Evolutionary conservation across 2,113 vertebrate genomes (phyloP).

Genomic region (Nyctibius bracteatus): DNA sequence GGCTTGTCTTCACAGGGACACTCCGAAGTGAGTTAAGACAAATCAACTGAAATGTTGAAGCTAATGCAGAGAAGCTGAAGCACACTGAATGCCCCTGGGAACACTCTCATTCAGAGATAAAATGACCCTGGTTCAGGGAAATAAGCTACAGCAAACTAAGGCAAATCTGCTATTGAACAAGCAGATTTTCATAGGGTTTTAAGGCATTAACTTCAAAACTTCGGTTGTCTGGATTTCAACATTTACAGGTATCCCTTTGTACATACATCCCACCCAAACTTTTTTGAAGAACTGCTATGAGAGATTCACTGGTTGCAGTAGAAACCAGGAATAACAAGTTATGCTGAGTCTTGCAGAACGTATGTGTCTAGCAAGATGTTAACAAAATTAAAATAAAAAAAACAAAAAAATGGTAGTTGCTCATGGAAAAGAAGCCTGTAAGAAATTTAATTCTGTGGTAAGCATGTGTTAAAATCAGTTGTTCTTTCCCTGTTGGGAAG

Average conservation of each 20-base stretch:
- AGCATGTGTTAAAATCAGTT: not conserved
- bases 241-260: not conserved
- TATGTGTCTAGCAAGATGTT: not conserved
- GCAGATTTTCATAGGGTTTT: not conserved
- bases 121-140: not conserved
- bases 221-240: not conserved
- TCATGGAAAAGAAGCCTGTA: not conserved
- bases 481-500: not conserved
- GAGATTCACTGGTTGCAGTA: not conserved
- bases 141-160: not conserved
- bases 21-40: not conserved
- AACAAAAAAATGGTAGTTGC: accelerated
- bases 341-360: not conserved
- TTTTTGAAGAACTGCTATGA: not conserved
- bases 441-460: not conserved
- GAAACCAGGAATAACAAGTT: not conserved
- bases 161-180: not conserved
- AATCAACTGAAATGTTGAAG: not conserved
- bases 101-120: not conserved
- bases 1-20: not conserved
- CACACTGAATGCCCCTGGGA: not conserved
- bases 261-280: not conserved
- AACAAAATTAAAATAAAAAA: not conserved
- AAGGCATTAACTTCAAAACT: not conserved
- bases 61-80: not conserved